phyloP scores from a whole-genome alignment of 2,888 invertebrate species.

The Epistrophella euchroma region DNA sequence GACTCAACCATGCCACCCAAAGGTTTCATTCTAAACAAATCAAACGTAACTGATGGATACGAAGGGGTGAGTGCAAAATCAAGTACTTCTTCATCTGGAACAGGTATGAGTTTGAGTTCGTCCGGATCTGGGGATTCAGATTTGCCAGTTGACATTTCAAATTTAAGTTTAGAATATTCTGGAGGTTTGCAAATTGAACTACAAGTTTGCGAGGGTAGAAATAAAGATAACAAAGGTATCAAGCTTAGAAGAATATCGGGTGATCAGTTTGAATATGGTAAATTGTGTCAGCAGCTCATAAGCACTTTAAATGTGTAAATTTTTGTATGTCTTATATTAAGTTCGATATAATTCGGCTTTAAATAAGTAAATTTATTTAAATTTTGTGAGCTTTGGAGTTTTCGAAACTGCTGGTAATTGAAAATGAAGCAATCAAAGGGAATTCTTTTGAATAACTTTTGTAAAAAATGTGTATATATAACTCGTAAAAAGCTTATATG shows the following conservation, averaged over 20 bases:
- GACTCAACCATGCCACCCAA: conserved; percentile 91
- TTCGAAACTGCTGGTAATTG: background rate
- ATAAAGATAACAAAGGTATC: conserved; percentile 88
- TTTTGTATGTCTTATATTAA: conserved; percentile 60
- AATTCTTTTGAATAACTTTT: background rate
- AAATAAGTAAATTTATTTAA: conserved; percentile 10
- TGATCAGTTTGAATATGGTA: conserved; percentile 94
- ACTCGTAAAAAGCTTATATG: background rate
- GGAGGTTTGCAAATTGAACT: conserved; percentile 94
- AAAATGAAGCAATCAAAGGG: background rate
- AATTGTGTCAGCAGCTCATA: conserved; percentile 94
- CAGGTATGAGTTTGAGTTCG: conserved; percentile 56
- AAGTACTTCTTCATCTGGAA: conserved; percentile 65
- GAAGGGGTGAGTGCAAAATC: conserved; percentile 69
- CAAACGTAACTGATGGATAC: conserved; percentile 60
- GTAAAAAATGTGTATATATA: background rate
- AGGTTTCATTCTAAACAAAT: conserved; percentile 85
- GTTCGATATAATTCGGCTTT: conserved; percentile 19
- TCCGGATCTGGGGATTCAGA: conserved; percentile 53
- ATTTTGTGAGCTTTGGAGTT: conserved; percentile 13
- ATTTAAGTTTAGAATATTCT: conserved; percentile 89
- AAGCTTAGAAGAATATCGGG: conserved; percentile 94
- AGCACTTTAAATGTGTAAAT: conserved; percentile 91
- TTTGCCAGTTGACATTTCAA: conserved; percentile 84
- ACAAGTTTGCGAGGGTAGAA: conserved; percentile 90